Conservation (phyloP, 1,140 invertebrate species). For the Trissolcus basalis region DNA sequence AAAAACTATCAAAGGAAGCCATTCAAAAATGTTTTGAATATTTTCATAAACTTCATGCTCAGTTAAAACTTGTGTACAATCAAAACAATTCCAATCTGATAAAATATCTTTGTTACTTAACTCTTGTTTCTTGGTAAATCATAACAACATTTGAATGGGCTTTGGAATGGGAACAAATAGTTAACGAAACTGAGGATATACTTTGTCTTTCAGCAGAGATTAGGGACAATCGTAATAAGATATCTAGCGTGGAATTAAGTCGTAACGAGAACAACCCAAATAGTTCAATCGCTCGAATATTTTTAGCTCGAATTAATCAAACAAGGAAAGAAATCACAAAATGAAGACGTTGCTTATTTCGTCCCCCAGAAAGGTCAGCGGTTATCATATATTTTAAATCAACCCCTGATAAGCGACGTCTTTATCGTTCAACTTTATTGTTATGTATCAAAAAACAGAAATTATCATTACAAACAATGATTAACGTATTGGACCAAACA, state of each 20-base stretch:
- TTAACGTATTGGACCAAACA: constrained; percentile 51
- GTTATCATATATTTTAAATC: constrained; percentile 53
- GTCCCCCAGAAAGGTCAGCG: too few relatives aligned
- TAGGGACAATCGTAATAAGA: constrained; percentile 59
- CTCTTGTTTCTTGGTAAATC: too few relatives aligned
- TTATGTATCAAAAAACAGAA: constrained; percentile 30
- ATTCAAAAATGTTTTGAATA: too few relatives aligned
- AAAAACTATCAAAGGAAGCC: constrained; percentile 20
- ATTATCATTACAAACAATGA: constrained; percentile 25
- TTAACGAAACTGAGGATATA: constrained; percentile 43
- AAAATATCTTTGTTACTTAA: too few relatives aligned
- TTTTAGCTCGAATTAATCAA: constrained; percentile 49
- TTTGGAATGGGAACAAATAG: constrained; percentile 56
- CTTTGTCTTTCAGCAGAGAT: constrained; percentile 46
- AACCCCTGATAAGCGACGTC: constrained; percentile 15
- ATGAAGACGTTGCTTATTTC: constrained; percentile 35
- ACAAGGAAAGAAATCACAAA: constrained; percentile 2
- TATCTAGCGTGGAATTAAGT: constrained; percentile 52
- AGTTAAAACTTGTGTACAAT: too few relatives aligned
- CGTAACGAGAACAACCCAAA: constrained; percentile 37
- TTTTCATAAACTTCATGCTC: too few relatives aligned
- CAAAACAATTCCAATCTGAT: too few relatives aligned
- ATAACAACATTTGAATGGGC: too few relatives aligned
- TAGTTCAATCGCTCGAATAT: constrained; percentile 52
- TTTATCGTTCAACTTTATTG: constrained; percentile 39